Evolutionary conservation across 2,797 vertebrate species (phyloP).

Genomic region (Limnodromus scolopaceus): DNA sequence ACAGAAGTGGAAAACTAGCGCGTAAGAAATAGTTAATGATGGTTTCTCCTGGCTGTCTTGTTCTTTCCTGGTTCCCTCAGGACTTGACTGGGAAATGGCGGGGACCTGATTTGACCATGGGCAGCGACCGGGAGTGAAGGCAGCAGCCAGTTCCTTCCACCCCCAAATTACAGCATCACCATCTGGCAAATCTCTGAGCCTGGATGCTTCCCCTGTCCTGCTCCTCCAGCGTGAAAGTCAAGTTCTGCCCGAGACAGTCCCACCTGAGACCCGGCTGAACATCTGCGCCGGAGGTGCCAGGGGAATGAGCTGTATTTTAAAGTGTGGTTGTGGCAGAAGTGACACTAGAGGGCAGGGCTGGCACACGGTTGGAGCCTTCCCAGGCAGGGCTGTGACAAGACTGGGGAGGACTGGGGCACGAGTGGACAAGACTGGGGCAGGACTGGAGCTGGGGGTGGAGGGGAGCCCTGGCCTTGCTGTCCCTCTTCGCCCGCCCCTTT

Average conservation of each 20-base stretch:
- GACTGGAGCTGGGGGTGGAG: neutral
- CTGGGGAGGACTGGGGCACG: neutral
- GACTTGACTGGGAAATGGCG: neutral
- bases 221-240: neutral
- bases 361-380: constrained; percentile 26
- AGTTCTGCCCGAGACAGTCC: neutral
- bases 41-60: neutral
- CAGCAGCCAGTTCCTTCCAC: neutral
- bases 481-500: accelerated
- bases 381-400: neutral
- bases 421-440: neutral
- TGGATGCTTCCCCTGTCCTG: neutral
- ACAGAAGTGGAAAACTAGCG: neutral
- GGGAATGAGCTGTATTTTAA: accelerated
- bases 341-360: constrained; percentile 75
- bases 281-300: neutral
- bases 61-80: neutral
- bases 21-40: neutral
- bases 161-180: neutral
- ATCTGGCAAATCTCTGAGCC: neutral
- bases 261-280: neutral
- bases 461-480: neutral
- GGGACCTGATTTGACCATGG: neutral
- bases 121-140: neutral
- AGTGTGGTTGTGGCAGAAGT: neutral